Percentiles rank a stretch among this genome's conserved stretches.
Evolutionary conservation across 2,113 vertebrate genomes (phyloP).

Genomic region (Oreochromis niloticus): DNA sequence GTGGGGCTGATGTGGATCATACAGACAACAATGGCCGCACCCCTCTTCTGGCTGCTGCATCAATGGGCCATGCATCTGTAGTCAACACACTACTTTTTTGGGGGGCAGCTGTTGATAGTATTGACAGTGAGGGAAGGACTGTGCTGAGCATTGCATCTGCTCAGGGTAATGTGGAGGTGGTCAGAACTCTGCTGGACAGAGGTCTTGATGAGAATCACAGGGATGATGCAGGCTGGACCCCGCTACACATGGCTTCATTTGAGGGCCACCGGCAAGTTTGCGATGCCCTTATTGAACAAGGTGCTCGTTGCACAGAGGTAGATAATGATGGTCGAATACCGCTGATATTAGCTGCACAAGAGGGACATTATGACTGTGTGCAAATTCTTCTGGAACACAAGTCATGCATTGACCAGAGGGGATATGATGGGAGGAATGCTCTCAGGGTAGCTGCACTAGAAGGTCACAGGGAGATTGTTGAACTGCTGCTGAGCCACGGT

Average conservation of each 20-base stretch:
- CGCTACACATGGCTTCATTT: conserved; percentile 95
- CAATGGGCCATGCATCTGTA: conserved; percentile 94
- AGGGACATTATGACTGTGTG: conserved; percentile 96
- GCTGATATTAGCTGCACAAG: conserved; percentile 88
- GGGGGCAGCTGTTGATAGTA: conserved; percentile 96
- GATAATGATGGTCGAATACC: conserved; percentile 95
- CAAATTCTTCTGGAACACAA: conserved; percentile 91
- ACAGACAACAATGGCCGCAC: conserved; percentile 96
- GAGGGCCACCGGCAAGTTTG: conserved; percentile 95
- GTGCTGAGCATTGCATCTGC: conserved; percentile 96
- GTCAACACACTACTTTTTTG: conserved; percentile 95
- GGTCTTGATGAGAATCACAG: conserved; percentile 96
- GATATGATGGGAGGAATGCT: conserved; percentile 92
- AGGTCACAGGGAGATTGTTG: conserved; percentile 92
- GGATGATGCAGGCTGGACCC: conserved; percentile 96
- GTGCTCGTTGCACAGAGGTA: conserved; percentile 90
- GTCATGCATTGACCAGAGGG: conserved; percentile 88
- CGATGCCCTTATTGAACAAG: conserved; percentile 95
- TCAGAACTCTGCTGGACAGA: conserved; percentile 95
- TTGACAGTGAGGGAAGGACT: conserved; percentile 93
- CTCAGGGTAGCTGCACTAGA: conserved; percentile 91
- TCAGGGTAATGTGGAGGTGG: conserved; percentile 96
- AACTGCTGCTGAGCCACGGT: conserved; percentile 86
- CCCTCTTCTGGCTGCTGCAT: conserved; percentile 92
- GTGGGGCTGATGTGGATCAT: conserved; percentile 94